Base-by-base conservation (phyloP, 2,797 vertebrate species). In the Myotis findleyi region DNA sequence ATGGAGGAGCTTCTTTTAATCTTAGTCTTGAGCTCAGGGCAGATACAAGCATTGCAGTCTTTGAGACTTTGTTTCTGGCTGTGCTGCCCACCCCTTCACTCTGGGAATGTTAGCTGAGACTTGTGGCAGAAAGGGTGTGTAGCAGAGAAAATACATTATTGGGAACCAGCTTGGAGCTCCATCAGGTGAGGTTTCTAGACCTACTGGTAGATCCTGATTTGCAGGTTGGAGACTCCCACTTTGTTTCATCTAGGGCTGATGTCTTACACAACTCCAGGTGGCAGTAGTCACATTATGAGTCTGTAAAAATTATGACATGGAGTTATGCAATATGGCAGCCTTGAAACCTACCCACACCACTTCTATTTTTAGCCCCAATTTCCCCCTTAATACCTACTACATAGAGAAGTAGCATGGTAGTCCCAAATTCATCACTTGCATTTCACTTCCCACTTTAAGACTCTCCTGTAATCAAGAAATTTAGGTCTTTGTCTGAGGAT, bases 191-290 rank as follows among this genome's bases (percentile, higher is more conserved):
- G 36, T 91, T 95, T 93, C 92, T 77, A 82, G 93, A 87, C 81
- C 36, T 92, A 84, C 95, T 41, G 68, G 96, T 87, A 87, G 59
- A 94, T 96, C 96, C 72, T 82, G 96, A 84, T 97, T 77, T 92
- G 53, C 93, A 93, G 38, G 95, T 94, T 93, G 59, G 84, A 93
- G 84, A 86, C 69, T 66, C 68, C 82, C 92, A 80, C 38, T 91
- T 95, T 66, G 84, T 90, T 82, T 90, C 55, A 92, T 88, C 41
- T 10, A 62, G 33, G 49, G 27, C 69, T 89, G 12, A 68, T 95
- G 85, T 93, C 33, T 95, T 94, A 23, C 38, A 72, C 44, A 91
- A 79, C 81, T 72, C 33, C 55, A 92, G 62, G 66, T 44, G 57
- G 25, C 64, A 89, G n/a, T 30, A 94, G 38, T 73, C 84, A 79